phyloP scores from a whole-genome alignment of 1,140 invertebrate species.

The Drosophila repleta region DNA sequence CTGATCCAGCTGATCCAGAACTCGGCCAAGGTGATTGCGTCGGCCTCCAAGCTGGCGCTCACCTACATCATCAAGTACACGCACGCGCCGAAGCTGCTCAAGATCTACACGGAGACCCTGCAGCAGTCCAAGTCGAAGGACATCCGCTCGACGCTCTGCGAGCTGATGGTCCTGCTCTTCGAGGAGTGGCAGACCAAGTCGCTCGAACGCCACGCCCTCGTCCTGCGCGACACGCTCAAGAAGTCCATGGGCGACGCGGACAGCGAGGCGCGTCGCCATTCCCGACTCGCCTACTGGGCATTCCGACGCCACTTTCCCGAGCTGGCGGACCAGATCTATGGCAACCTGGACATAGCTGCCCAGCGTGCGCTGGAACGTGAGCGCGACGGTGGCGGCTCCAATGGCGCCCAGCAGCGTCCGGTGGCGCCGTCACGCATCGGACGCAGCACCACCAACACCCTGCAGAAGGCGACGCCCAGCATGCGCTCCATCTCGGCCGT shows the following conservation, averaged over 20 bases:
- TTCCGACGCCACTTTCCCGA: conserved; percentile 96
- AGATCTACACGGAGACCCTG: conserved; percentile 92
- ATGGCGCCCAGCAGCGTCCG: conserved; percentile 45
- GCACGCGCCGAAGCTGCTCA: conserved; percentile 92
- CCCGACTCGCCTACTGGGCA: conserved; percentile 94
- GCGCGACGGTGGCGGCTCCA: conserved; percentile 53
- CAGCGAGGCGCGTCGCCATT: conserved; percentile 91
- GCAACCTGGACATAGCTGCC: conserved; percentile 92
- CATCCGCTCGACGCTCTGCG: conserved; percentile 90
- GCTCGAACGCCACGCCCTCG: conserved; percentile 92
- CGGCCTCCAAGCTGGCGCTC: conserved; percentile 93
- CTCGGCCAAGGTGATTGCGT: conserved; percentile 97
- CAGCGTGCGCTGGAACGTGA: conserved; percentile 92
- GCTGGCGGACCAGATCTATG: conserved; percentile 93
- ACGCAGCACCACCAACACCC: conserved; percentile 58
- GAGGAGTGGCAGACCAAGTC: conserved; percentile 92
- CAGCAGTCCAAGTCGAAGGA: conserved; percentile 95
- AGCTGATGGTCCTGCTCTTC: conserved; percentile 93
- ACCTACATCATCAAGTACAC: conserved; percentile 95
- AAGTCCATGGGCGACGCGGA: conserved; percentile 97
- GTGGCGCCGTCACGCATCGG: conserved; percentile 57
- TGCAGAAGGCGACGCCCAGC: conserved; percentile 82
- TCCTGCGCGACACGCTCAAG: conserved; percentile 93
- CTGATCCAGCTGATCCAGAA: conserved; percentile 97
- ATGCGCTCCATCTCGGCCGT: conserved; percentile 95